A percentile compares a stretch with the other conserved stretches of the same genome.
phyloP scores from a whole-genome alignment of 2,113 vertebrate genomes.

The Sylvietta virens region DNA sequence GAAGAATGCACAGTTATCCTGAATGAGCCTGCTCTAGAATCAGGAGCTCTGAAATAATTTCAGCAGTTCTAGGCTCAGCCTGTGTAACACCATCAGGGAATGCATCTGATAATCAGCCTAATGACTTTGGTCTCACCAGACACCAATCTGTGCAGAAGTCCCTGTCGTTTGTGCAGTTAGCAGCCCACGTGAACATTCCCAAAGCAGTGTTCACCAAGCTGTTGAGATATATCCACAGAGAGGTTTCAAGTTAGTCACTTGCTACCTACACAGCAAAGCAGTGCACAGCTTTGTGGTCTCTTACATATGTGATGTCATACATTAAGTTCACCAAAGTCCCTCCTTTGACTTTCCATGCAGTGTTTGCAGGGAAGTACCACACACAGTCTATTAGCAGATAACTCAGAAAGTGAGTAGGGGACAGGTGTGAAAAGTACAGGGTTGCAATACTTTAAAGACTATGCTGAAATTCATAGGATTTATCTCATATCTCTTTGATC shows the following conservation, averaged over 20 bases:
- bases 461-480: background rate
- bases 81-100: background rate
- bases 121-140: background rate
- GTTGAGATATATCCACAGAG: background rate
- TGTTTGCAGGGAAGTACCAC: rapidly evolving
- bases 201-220: background rate
- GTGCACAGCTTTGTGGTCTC: background rate
- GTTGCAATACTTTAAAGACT: background rate
- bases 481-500: background rate
- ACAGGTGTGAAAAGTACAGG: background rate
- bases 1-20: background rate
- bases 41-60: background rate
- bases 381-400: background rate
- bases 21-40: background rate
- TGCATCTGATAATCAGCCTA: background rate
- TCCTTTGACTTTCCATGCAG: background rate
- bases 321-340: background rate
- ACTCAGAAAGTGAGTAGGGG: background rate
- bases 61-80: background rate
- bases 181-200: rapidly evolving
- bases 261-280: background rate
- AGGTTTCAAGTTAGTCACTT: background rate
- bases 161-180: background rate
- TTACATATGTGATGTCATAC: background rate
- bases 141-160: background rate